These are phyloP conservation scores for Pelobates cultripes DNA, from an alignment of 2,797 vertebrate species.

Conservation along the genomic window DNA sequence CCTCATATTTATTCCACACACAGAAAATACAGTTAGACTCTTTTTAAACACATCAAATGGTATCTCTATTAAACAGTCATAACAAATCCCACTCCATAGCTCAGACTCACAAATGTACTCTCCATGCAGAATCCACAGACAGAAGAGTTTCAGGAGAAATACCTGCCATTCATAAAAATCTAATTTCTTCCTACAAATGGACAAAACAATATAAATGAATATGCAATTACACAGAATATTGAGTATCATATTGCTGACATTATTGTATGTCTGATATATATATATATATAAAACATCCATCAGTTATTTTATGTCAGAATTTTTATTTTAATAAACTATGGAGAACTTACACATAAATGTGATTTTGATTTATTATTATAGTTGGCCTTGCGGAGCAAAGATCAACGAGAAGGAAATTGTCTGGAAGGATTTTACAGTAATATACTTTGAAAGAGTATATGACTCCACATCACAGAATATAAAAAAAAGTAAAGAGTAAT, in stretches of 20 bases:
- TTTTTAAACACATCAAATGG: too few relatives aligned
- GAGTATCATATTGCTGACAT: neutral
- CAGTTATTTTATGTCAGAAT: neutral
- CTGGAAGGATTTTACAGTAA: neutral
- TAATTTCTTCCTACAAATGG: too few relatives aligned
- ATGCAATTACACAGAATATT: too few relatives aligned
- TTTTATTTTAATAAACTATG: neutral
- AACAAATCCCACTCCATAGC: too few relatives aligned
- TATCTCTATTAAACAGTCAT: too few relatives aligned
- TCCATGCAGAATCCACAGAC: too few relatives aligned
- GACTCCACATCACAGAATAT: neutral
- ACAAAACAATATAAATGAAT: too few relatives aligned
- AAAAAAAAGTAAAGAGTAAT: neutral
- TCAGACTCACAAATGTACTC: too few relatives aligned
- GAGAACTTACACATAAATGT: neutral
- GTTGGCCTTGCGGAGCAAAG: neutral
- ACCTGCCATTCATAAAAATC: too few relatives aligned
- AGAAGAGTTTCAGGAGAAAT: too few relatives aligned
- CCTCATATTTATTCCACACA: too few relatives aligned
- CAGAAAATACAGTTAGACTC: too few relatives aligned
- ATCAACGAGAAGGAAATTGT: neutral
- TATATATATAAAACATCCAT: neutral
- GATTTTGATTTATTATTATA: slow-evolving; percentile 4
- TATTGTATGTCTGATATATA: neutral
- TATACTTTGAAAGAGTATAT: slow-evolving; percentile 5